Conservation (phyloP, 2,113 vertebrate genomes). For the Pterocles gutturalis region DNA sequence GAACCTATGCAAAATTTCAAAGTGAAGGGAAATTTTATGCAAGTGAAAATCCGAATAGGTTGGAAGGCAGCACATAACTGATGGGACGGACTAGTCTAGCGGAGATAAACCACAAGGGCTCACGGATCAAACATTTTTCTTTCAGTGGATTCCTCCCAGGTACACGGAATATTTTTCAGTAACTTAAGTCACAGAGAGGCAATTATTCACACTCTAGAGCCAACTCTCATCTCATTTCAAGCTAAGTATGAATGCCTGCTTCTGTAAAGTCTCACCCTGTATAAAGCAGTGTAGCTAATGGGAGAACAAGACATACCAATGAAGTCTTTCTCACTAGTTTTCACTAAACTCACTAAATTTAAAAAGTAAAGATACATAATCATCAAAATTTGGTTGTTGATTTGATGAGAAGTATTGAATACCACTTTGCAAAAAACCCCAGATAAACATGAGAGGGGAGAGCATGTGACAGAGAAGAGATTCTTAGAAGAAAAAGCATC, state of each 20-base stretch:
- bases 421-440: not conserved
- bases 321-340: not conserved
- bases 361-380: not conserved
- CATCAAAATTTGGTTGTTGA: not conserved
- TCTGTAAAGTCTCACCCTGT: not conserved
- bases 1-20: not conserved
- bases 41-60: not conserved
- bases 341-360: not conserved
- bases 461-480: not conserved
- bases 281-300: accelerated
- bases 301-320: accelerated
- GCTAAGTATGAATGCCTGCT: not conserved
- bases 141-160: not conserved
- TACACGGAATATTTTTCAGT: not conserved
- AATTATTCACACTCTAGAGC: not conserved
- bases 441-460: not conserved
- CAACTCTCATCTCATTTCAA: not conserved
- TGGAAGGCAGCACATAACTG: not conserved
- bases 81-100: not conserved
- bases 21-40: not conserved
- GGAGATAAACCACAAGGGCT: not conserved
- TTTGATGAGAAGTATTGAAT: not conserved
- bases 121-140: not conserved
- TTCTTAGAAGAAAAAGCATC: not conserved
- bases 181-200: not conserved